Conservation (phyloP, 2,113 vertebrate genomes). For the Lichenostomus cassidix region DNA sequence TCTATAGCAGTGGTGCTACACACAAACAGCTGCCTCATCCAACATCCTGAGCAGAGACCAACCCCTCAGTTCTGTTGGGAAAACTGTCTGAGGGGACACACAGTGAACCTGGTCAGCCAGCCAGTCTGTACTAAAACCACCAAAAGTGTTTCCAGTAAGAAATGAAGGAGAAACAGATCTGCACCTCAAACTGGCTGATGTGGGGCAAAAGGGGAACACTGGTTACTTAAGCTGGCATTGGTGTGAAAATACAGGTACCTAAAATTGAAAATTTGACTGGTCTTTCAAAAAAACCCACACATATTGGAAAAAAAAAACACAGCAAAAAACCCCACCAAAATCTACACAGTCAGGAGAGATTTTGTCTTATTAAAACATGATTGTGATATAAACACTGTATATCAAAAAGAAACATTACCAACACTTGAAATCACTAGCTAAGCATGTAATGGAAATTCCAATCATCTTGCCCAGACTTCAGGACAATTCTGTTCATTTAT, state of each 20-base stretch:
- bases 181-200: rapidly evolving
- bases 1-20: not conserved
- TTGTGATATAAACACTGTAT: not conserved
- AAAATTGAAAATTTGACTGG: not conserved
- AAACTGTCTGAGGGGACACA: not conserved
- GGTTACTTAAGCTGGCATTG: not conserved
- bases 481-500: not conserved
- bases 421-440: not conserved
- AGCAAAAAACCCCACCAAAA: not conserved
- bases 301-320: not conserved
- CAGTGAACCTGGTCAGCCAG: not conserved
- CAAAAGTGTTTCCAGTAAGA: not conserved
- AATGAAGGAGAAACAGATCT: not conserved
- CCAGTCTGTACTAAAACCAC: not conserved
- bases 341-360: not conserved
- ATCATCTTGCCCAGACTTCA: not conserved
- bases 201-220: not conserved
- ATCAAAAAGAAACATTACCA: not conserved
- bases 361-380: not conserved
- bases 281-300: not conserved
- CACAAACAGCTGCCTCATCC: not conserved
- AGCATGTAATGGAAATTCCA: not conserved
- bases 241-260: not conserved
- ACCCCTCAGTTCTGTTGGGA: not conserved
- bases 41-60: not conserved